Evolutionary conservation across 2,113 vertebrate species (phyloP).

Genomic region (Lophura nycthemera): DNA sequence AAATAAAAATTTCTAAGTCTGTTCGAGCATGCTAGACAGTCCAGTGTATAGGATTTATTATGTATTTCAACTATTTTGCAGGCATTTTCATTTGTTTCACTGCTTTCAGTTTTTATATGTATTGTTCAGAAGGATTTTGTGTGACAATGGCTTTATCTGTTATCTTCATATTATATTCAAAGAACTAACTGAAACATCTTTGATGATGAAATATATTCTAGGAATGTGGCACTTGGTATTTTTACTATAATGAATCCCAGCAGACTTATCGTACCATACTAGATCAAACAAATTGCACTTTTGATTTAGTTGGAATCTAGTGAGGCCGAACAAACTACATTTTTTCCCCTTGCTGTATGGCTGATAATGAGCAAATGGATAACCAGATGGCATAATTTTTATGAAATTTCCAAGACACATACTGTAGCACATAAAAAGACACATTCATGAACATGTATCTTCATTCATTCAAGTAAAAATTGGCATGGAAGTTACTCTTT

Average conservation of each 20-base stretch:
- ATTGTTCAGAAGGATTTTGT: conserved; percentile 26
- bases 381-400: conserved; percentile 53
- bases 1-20: not conserved
- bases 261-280: conserved; percentile 11
- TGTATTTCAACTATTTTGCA: conserved; percentile 5
- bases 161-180: conserved; percentile 40
- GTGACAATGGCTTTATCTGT: conserved; percentile 26
- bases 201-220: conserved; percentile 52
- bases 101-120: conserved; percentile 1
- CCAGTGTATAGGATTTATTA: not conserved
- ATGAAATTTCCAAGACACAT: conserved; percentile 1
- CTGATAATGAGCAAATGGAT: conserved; percentile 54
- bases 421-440: not conserved
- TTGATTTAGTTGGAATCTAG: conserved; percentile 42
- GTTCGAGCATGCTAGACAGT: not conserved
- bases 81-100: not conserved
- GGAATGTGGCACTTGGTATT: conserved; percentile 2
- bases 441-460: not conserved
- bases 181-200: conserved; percentile 52
- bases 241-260: conserved; percentile 61
- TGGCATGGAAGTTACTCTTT: not conserved
- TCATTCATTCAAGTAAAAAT: conserved; percentile 2
- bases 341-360: not conserved
- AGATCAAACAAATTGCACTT: conserved; percentile 59
- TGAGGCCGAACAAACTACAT: conserved; percentile 25